Evolutionary conservation across 2,888 invertebrate species (phyloP).

Genomic region (Rotaria sp.): DNA sequence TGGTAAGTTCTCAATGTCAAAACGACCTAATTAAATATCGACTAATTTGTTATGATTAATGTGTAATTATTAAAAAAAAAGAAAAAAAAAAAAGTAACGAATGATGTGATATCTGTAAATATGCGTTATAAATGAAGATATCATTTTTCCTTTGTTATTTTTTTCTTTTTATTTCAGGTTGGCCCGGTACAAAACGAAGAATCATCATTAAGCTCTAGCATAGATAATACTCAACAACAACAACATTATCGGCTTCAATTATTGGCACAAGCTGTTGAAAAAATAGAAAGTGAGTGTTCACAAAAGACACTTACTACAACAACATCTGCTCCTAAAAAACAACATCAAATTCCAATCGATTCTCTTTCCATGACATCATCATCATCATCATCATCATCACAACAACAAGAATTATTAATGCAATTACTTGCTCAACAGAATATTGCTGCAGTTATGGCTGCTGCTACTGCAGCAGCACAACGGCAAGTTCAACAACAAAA

Average conservation of each 20-base stretch:
- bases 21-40: background rate
- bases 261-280: conserved; percentile 27
- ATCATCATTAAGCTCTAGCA: background rate
- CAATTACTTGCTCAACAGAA: conserved; percentile 1
- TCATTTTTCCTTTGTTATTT: background rate
- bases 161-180: background rate
- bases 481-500: background rate
- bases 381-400: background rate
- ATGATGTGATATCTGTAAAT: background rate
- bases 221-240: background rate
- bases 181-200: background rate
- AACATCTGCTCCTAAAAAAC: background rate
- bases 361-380: background rate
- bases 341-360: background rate
- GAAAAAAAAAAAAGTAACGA: background rate
- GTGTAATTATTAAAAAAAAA: background rate
- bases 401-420: background rate
- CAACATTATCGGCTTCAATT: conserved; percentile 17
- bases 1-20: background rate
- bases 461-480: conserved; percentile 17
- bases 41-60: background rate
- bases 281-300: conserved; percentile 16
- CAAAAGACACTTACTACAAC: background rate
- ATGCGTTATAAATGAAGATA: background rate
- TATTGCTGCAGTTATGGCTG: background rate